phyloP scores from a whole-genome alignment of 2,113 vertebrate species.

The Nansenia antarctica region DNA sequence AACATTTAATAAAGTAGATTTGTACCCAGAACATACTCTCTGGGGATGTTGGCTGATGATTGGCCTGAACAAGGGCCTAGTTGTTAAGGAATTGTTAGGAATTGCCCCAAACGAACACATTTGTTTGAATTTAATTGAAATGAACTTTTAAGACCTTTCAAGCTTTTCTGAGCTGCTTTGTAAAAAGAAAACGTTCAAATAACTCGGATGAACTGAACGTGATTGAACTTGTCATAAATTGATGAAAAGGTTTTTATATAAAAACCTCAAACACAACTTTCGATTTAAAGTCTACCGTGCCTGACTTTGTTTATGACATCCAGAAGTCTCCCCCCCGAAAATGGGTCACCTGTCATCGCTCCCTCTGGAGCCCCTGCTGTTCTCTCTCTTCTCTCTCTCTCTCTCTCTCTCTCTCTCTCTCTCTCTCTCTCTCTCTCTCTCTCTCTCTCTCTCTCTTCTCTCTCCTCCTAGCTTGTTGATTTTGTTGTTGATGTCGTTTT shows the following conservation, averaged over 20 bases:
- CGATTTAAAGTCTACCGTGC: background rate
- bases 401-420: constrained; percentile 8
- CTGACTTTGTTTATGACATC: background rate
- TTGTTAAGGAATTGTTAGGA: too few relatives aligned
- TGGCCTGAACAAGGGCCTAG: too few relatives aligned
- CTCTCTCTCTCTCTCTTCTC: background rate
- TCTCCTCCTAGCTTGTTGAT: constrained; percentile 12
- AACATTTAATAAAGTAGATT: too few relatives aligned
- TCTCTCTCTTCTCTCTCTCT: constrained; percentile 22
- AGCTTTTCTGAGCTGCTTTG: too few relatives aligned
- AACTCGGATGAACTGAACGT: too few relatives aligned
- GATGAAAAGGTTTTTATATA: background rate
- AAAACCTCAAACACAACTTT: background rate
- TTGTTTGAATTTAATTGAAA: too few relatives aligned
- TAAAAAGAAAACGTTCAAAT: too few relatives aligned
- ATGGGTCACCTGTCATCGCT: constrained; percentile 41
- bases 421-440: constrained; percentile 15
- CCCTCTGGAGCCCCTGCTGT: background rate
- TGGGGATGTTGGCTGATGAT: too few relatives aligned
- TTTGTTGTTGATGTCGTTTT: constrained; percentile 7
- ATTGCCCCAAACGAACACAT: too few relatives aligned
- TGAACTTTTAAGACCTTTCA: background rate
- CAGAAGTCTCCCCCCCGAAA: constrained; percentile 31
- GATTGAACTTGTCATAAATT: too few relatives aligned
- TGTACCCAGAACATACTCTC: too few relatives aligned